Percentiles rank a stretch among this genome's conserved stretches.
Evolutionary conservation across 2,888 invertebrate species (phyloP).

Genomic region (Tipula helvola): DNA sequence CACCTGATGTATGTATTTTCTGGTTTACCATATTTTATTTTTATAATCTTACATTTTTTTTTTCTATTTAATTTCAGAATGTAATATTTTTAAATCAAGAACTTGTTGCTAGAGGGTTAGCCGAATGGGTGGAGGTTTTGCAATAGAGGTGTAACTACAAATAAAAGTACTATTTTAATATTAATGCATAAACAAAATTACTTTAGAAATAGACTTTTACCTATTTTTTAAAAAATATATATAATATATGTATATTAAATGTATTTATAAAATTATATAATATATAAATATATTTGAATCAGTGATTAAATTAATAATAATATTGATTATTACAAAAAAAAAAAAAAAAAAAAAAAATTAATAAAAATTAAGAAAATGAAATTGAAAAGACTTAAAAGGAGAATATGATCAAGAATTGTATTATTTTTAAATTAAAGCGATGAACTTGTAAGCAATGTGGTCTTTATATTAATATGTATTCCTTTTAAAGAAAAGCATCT

Average conservation of each 20-base stretch:
- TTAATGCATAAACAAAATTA: neutral
- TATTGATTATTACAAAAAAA: neutral
- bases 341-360: neutral
- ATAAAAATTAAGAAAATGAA: neutral
- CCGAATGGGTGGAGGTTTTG: constrained; percentile 48
- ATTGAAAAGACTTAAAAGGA: neutral
- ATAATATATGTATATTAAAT: neutral
- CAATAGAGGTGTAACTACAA: neutral
- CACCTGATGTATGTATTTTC: constrained; percentile 49
- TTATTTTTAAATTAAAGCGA: neutral
- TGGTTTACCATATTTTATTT: too few species aligned
- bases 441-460: neutral
- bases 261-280: neutral
- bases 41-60: neutral
- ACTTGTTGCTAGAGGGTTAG: constrained; percentile 70
- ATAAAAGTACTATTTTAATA: neutral
- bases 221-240: neutral
- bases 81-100: constrained; percentile 77
- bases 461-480: neutral
- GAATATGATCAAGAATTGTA: neutral
- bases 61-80: constrained; percentile 42
- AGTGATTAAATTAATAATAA: neutral
- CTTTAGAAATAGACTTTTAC: neutral
- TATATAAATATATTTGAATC: neutral
- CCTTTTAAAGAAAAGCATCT: neutral